Evolutionary conservation across 2,888 invertebrate species (phyloP), one percentile per base, ranked within the genome.

Genomic region (Phengaris alcon): DNA sequence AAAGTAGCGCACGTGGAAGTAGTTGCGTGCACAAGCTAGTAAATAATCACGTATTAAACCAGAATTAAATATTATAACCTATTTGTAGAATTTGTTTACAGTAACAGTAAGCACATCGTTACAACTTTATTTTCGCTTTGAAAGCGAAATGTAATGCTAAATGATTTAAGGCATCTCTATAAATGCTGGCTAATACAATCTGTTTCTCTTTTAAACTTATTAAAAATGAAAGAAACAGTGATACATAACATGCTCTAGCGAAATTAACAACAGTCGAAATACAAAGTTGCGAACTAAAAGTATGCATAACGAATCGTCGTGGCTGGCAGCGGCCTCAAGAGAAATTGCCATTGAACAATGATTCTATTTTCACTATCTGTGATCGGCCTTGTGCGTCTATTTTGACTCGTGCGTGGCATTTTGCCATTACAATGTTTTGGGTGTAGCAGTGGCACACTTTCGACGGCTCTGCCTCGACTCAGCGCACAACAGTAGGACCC

Each of bases 371-470:
- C 82, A 85, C 85, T 85, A 85, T 86, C 84, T 85, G 88, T 87
- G 86, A 87, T 84, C 90, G 90, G 87, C 93, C 93, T 92, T 93
- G 93, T 82, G 82, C 80, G 82, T 88, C 88, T 89, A 89, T 90
- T 91, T 88, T 79, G 84, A 85, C 82, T 78, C 77, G 79, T 79
- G 80, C 80, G 82, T 91, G 91, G 91, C 93, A 91, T 83, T 80
- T 79, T 91, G 91, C 93, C 92, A 91, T 85, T 84, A 77, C 84
- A 86, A 84, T 87, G 86, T 88, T 90, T 89, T 88, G 87, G 84
- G 81, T 83, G 83, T 81, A 79, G 83, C 80, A 79, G 77, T 85
- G 88, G 83, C 89, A 90, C 86, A 91, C 91, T 90, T 90, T 90
- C 86, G 82, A 85, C 81, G 80, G 78, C 80, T 46, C 75, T 74